Evolutionary conservation across 2,113 vertebrate genomes (phyloP).

Genomic region (Noctilio leporinus): DNA sequence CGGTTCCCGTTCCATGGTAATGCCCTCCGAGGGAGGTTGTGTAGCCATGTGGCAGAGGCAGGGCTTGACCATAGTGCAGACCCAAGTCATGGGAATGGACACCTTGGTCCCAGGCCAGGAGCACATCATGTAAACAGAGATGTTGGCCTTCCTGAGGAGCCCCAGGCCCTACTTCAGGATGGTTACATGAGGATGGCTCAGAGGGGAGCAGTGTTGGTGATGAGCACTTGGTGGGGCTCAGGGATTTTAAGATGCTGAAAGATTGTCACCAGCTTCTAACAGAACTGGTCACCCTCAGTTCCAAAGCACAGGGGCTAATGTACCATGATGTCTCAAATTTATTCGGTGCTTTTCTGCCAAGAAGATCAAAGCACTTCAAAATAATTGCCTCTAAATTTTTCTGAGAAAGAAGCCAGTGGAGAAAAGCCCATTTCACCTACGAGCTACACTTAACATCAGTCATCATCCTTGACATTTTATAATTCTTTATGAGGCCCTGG

Average conservation of each 20-base stretch:
- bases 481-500: background rate
- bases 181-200: background rate
- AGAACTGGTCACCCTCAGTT: background rate
- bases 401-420: background rate
- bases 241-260: background rate
- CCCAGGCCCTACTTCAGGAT: background rate
- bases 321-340: background rate
- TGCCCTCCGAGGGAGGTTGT: rapidly evolving
- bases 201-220: background rate
- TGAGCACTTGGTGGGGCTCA: background rate
- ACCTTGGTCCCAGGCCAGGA: background rate
- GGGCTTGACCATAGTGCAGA: background rate
- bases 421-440: background rate
- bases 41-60: background rate
- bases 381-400: background rate
- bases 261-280: background rate
- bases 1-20: no score
- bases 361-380: constrained; percentile 48
- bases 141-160: background rate
- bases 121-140: rapidly evolving
- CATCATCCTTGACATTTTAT: background rate
- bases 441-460: background rate
- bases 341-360: background rate
- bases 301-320: background rate
- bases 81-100: background rate